These are phyloP conservation scores for Electrona antarctica DNA, from an alignment of 2,113 vertebrate genomes.

Conservation along the genomic window DNA sequence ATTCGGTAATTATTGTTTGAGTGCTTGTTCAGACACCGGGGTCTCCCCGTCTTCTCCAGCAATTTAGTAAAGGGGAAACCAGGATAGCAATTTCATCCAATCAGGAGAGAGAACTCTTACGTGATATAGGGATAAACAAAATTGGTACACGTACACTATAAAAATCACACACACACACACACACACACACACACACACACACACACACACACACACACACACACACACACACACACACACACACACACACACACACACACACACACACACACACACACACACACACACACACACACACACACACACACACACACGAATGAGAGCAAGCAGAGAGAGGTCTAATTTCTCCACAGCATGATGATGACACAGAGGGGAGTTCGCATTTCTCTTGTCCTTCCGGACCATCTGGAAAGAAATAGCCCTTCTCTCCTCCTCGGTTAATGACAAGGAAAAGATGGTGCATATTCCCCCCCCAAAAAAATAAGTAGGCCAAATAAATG, in stretches of 20 bases:
- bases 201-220: neutral
- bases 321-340: conserved; percentile 46
- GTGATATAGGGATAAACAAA: too few relatives aligned
- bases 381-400: conserved; percentile 42
- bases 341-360: conserved; percentile 57
- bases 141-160: too few relatives aligned
- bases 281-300: conserved; percentile 2
- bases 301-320: conserved; percentile 29
- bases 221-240: conserved; percentile 14
- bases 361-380: conserved; percentile 46
- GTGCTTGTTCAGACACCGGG: too few relatives aligned
- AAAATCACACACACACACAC: neutral
- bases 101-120: too few relatives aligned
- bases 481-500: conserved; percentile 25
- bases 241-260: conserved; percentile 13
- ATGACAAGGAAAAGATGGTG: conserved; percentile 34
- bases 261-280: conserved; percentile 1
- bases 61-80: too few relatives aligned
- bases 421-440: conserved; percentile 38
- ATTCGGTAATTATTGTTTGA: too few relatives aligned
- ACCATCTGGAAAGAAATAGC: conserved; percentile 45
- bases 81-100: too few relatives aligned
- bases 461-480: conserved; percentile 40
- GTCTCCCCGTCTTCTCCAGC: too few relatives aligned
- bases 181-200: neutral